Base-by-base conservation (phyloP, 2,888 invertebrate species). In the Caenorhabditis sinica region DNA sequence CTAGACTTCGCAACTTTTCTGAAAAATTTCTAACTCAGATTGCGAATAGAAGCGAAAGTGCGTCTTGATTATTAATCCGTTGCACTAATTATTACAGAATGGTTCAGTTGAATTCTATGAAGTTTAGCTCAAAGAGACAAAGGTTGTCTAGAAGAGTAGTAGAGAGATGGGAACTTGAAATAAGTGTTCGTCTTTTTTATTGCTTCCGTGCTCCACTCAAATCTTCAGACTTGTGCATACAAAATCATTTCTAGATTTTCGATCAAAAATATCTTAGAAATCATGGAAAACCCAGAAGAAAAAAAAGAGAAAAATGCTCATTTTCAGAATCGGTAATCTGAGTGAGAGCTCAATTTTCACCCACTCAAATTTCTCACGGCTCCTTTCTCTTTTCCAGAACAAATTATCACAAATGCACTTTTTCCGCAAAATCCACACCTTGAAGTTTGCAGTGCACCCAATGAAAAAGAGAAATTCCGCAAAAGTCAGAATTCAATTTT, bases 341-440 rank as follows among this genome's bases (percentile, higher is more conserved):
- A 11, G 13, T 45, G 20, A 33, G 25, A 51, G 45, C 23, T 30
- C 25, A 51, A 33, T 25, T 33, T 49, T 11, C 36, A 25, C 77
- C 69, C 69, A 77, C 77, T 68, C 77, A 61, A 69, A 58, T 36
- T 30, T 71, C 69, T 40, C 77, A 77, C 69, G 61, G 63, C 25
- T 45, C 25, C 25, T 20, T 9, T n/a, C 9, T 49, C 20, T 13
- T 15, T 49, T n/a, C 49, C 49, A 49, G 20, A 49, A 20, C 77
- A 71, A 71, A 53, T 71, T 71, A 71, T 61, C 68, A 69, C 51
- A 49, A 69, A 53, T 77, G 60, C 49, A 49, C 68, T 66, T 49
- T 33, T 33, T 33, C 33, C 8, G 28, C 51, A 36, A 36, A 20
- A 15, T 45, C 13, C n/a, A n/a, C 36, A 36, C 56, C 25, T 25